Base-by-base conservation (phyloP, 2,113 vertebrate species). In the Planiliza haematocheilus region DNA sequence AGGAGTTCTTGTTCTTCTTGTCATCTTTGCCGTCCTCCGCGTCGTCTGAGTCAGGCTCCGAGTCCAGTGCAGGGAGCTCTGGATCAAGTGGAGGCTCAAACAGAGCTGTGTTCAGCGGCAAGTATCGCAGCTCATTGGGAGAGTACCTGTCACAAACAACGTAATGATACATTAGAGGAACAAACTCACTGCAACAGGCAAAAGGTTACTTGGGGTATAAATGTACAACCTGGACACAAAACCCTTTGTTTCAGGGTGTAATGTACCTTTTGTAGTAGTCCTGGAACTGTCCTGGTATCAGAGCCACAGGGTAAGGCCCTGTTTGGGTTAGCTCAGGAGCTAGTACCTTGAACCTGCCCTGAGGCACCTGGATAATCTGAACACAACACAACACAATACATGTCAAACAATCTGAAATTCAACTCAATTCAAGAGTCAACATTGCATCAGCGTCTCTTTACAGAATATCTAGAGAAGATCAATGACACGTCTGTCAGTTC, bases 221-320 rank as follows among this genome's bases (percentile, higher is more conserved):
- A n/a, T n/a, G n/a, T n/a, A n/a, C n/a, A n/a, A n/a, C n/a, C n/a
- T n/a, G n/a, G n/a, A n/a, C n/a, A n/a, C n/a, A 17, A 45, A 64
- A 49, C 1, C 9, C 46, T 39, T 37, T n/a, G 7, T 39, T 21
- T 37, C n/a, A 4, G 18, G 21, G 3, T 37, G 4, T 48, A 42
- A 17, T 38, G 30, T 91, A 99, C 98, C 95, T 97, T 94, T 99
- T 99, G 88, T 98, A 99, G 84, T 96, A 99, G 21, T 99, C 97
- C 87, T 99, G 98, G 92, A 99, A 99, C 88, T 99, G 98, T 62
- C 98, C 98, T 48, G 98, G 97, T 89, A 99, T 99, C 81, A 99
- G 97, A 52, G 98, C 96, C 86, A 99, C 98, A 10, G 98, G 98
- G 72, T 97, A 99, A 49, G 98, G 96, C 67, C 97, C 97, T 18